Conservation (phyloP, 2,113 vertebrate species). For the Prunella fulvescens region DNA sequence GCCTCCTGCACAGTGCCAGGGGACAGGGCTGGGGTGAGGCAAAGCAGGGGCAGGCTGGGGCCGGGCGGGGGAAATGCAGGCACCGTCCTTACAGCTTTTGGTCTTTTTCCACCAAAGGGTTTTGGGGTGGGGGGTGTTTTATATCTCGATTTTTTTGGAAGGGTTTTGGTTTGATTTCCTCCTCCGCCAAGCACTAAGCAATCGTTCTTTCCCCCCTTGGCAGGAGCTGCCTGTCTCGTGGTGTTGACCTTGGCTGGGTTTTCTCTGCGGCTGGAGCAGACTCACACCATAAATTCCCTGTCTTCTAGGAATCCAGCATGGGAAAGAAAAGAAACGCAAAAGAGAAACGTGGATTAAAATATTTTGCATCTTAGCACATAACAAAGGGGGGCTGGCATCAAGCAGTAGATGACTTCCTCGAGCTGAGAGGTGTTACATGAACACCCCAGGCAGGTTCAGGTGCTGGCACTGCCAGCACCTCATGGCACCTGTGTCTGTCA, state of each 20-base stretch:
- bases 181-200: constrained; percentile 49
- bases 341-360: constrained; percentile 75
- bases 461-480: neutral
- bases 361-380: constrained; percentile 75
- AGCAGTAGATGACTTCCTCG: neutral
- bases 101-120: constrained; percentile 18
- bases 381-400: constrained; percentile 47
- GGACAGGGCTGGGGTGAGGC: neutral
- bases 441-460: fast-evolving
- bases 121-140: constrained; percentile 29
- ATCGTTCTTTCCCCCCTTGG: constrained; percentile 65
- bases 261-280: constrained; percentile 62
- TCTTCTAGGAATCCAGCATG: constrained; percentile 84
- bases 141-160: constrained; percentile 52
- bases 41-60: neutral
- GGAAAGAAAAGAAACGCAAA: constrained; percentile 74
- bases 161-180: constrained; percentile 55
- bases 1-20: neutral
- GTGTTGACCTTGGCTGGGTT: constrained; percentile 79
- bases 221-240: constrained; percentile 62
- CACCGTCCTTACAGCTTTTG: neutral
- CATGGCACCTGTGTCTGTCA: fast-evolving
- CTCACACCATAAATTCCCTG: constrained; percentile 83
- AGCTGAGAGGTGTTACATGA: neutral
- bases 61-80: neutral